Conservation (phyloP, 2,113 vertebrate genomes). For the Phalacrocorax carbo region DNA sequence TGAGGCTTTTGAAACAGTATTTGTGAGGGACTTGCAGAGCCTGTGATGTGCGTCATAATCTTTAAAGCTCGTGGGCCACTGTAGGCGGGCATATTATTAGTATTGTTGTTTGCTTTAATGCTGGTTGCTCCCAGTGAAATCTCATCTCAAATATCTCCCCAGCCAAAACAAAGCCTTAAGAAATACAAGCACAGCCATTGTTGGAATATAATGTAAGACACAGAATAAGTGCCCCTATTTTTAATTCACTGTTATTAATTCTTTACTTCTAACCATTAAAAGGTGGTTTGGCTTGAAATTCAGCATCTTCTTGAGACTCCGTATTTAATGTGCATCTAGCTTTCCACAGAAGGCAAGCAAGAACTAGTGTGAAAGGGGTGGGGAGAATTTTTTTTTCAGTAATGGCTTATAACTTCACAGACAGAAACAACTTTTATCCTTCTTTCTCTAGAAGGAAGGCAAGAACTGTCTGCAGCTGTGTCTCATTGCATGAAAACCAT, state of each 20-base stretch:
- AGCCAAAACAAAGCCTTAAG: neutral
- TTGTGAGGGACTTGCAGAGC: neutral
- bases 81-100: neutral
- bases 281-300: constrained; percentile 39
- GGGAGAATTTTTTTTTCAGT: constrained; percentile 16
- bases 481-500: neutral
- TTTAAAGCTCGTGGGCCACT: neutral
- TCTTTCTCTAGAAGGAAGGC: neutral
- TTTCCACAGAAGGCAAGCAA: constrained; percentile 30
- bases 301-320: neutral
- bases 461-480: neutral
- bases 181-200: neutral
- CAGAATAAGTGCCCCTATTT: neutral
- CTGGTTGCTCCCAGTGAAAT: neutral
- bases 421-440: neutral
- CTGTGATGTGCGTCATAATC: neutral
- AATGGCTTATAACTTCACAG: neutral
- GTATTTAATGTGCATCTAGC: neutral
- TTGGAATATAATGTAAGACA: neutral
- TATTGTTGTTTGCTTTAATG: neutral
- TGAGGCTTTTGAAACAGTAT: neutral
- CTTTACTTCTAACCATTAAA: constrained; percentile 24
- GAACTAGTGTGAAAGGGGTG: constrained; percentile 24
- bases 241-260: constrained; percentile 30
- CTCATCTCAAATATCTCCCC: neutral